These are phyloP conservation scores for Philereme transversata DNA, from an alignment of 2,888 invertebrate genomes.

Conservation along the genomic window DNA sequence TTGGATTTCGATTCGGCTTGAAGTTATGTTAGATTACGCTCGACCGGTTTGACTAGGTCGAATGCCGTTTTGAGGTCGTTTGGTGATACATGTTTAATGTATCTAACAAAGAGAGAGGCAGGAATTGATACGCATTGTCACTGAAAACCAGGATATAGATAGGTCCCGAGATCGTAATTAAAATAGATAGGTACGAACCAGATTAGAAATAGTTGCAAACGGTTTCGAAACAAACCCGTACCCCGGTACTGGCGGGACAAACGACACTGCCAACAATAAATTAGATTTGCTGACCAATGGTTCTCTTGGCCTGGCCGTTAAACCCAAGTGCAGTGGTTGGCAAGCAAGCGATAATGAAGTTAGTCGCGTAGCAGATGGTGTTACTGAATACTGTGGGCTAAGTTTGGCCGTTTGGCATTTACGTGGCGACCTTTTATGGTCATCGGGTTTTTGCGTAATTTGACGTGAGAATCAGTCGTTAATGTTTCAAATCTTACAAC, in stretches of 20 bases:
- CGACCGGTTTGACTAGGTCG: conserved; percentile 71
- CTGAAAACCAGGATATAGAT: conserved; percentile 51
- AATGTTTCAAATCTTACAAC: conserved; percentile 21
- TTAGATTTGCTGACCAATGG: conserved; percentile 55
- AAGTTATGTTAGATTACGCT: conserved; percentile 78
- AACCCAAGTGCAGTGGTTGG: conserved; percentile 35
- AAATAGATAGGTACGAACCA: conserved; percentile 71
- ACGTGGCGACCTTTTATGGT: conserved; percentile 59
- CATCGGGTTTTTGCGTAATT: conserved; percentile 60
- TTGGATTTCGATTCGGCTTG: conserved; percentile 74
- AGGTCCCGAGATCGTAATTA: conserved; percentile 57
- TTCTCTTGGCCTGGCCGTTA: conserved; percentile 39
- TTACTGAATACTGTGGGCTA: conserved; percentile 39
- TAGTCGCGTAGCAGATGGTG: conserved; percentile 29
- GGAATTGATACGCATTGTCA: conserved; percentile 55
- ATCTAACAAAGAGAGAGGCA: conserved; percentile 56
- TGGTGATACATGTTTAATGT: conserved; percentile 59
- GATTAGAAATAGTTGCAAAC: conserved; percentile 67
- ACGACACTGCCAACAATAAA: conserved; percentile 46
- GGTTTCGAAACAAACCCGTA: conserved; percentile 62
- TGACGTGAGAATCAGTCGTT: conserved; percentile 38
- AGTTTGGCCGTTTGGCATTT: conserved; percentile 59
- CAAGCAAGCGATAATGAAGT: conserved; percentile 49
- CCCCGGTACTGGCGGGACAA: conserved; percentile 35
- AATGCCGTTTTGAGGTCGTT: conserved; percentile 83